These are phyloP conservation scores for Tetrao urogallus DNA, from an alignment of 2,113 vertebrate species.

Conservation along the genomic window DNA sequence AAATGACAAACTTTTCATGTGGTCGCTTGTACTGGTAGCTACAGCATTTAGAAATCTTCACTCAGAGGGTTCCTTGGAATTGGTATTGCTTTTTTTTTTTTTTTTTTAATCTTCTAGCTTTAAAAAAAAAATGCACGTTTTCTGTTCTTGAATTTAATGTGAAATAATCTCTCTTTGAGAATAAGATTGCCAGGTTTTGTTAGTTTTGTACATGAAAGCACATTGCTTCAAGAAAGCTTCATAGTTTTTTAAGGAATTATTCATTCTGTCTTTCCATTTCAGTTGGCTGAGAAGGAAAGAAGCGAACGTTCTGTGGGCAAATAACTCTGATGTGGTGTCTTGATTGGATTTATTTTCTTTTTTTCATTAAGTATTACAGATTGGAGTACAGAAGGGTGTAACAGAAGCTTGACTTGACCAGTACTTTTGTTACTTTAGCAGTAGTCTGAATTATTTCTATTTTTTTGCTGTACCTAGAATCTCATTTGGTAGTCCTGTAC, in stretches of 20 bases:
- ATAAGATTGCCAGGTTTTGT: background rate
- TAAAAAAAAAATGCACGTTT: background rate
- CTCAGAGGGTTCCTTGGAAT: background rate
- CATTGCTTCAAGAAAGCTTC: background rate
- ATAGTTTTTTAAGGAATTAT: background rate
- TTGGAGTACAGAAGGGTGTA: background rate
- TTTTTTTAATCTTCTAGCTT: background rate
- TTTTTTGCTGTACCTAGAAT: background rate
- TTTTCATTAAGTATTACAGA: background rate
- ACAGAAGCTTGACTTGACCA: background rate
- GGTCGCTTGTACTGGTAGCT: background rate
- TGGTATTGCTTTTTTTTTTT: background rate
- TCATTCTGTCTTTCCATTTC: constrained; percentile 1
- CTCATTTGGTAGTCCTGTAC: background rate
- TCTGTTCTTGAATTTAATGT: background rate
- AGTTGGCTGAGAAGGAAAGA: background rate
- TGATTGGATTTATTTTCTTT: background rate
- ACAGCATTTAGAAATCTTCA: background rate
- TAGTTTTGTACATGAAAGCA: too few species aligned
- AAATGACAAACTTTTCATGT: background rate
- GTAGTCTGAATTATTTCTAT: background rate
- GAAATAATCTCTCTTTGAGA: background rate
- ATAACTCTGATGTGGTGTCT: background rate
- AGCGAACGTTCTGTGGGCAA: background rate
- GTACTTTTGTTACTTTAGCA: background rate